These are phyloP conservation scores for Cossypha caffra DNA, from an alignment of 2,797 vertebrate species.

Conservation along the genomic window DNA sequence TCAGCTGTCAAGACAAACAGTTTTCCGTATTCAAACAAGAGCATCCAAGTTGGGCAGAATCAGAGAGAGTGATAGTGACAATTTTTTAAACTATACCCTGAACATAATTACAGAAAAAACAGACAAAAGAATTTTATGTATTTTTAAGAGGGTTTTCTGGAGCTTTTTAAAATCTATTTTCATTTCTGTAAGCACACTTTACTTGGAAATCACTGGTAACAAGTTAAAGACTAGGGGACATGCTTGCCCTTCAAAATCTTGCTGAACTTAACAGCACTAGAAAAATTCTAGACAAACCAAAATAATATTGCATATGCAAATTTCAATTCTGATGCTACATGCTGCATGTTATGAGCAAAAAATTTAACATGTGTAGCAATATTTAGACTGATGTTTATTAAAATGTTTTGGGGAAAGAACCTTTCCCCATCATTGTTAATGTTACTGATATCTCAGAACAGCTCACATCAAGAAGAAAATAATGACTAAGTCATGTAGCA, in stretches of 20 bases:
- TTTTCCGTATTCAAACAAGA: neutral
- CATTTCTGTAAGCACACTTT: neutral
- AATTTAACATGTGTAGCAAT: neutral
- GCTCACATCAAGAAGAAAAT: neutral
- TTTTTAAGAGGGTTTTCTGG: neutral
- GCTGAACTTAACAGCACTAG: neutral
- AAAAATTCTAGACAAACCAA: neutral
- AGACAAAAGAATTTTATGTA: neutral
- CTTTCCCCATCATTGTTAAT: neutral
- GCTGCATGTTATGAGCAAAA: neutral
- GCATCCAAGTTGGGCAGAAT: neutral
- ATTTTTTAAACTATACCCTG: neutral
- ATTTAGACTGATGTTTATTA: neutral
- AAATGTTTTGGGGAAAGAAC: neutral
- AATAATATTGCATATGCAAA: neutral
- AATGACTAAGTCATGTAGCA: neutral
- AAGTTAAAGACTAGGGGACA: neutral
- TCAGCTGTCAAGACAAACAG: neutral
- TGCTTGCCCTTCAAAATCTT: neutral
- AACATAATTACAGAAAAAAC: neutral
- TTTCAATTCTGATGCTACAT: neutral
- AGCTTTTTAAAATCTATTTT: neutral
- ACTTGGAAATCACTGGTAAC: neutral
- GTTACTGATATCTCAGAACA: neutral
- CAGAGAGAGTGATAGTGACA: neutral